Conservation (phyloP, 1,140 invertebrate genomes). For the Cherax quadricarinatus region DNA sequence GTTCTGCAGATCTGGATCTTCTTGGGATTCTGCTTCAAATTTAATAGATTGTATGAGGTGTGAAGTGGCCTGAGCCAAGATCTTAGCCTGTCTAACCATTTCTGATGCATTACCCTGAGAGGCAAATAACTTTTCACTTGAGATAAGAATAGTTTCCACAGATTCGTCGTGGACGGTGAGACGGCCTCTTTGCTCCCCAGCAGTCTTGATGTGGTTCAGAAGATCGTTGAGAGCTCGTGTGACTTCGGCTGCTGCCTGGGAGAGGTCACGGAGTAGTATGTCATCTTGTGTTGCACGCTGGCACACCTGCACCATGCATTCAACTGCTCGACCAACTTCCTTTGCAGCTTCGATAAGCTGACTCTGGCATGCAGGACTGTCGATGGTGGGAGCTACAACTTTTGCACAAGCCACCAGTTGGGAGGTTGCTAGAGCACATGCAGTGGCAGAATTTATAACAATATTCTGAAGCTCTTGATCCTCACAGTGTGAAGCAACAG, state of each 20-base stretch:
- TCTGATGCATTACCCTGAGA: slow-evolving; percentile 90
- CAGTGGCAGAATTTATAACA: slow-evolving; percentile 95
- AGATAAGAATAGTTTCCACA: slow-evolving; percentile 92
- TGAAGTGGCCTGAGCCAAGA: slow-evolving; percentile 86
- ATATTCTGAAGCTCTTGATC: slow-evolving; percentile 83
- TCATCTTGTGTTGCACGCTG: slow-evolving; percentile 84
- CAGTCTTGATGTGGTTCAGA: slow-evolving; percentile 90
- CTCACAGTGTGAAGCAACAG: slow-evolving; percentile 90
- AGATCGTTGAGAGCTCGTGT: slow-evolving; percentile 93
- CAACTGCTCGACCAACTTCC: slow-evolving; percentile 94
- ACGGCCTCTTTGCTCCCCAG: slow-evolving; percentile 76
- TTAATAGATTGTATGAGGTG: slow-evolving; percentile 95
- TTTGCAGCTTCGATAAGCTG: slow-evolving; percentile 94
- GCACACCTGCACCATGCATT: slow-evolving; percentile 91
- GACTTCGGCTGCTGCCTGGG: slow-evolving; percentile 91
- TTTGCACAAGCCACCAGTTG: slow-evolving; percentile 98
- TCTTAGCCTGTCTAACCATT: slow-evolving; percentile 95
- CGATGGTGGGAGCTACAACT: slow-evolving; percentile 84
- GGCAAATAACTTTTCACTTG: slow-evolving; percentile 92
- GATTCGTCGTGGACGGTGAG: slow-evolving; percentile 85
- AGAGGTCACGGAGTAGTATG: slow-evolving; percentile 85
- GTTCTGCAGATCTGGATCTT: slow-evolving; percentile 92
- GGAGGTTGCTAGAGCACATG: slow-evolving; percentile 97
- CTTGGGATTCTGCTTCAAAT: slow-evolving; percentile 82
- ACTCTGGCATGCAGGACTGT: slow-evolving; percentile 94